Base-by-base conservation (phyloP, 2,888 invertebrate species). In the Spodoptera picta region DNA sequence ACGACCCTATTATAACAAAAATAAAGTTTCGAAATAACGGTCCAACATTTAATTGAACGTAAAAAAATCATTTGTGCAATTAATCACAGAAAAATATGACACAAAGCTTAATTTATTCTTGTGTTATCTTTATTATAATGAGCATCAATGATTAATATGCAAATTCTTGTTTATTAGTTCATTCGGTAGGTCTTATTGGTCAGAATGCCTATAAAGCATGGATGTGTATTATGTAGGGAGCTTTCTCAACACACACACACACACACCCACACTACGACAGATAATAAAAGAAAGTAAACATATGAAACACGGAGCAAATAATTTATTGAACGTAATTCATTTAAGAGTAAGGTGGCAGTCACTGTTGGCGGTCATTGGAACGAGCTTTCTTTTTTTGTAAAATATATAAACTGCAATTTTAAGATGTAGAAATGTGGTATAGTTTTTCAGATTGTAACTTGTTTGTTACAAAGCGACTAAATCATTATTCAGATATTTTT, bases 281-380 rank as follows among this genome's bases (percentile, higher is more conserved):
- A 77, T 75, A 81, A 83, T 84, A 77, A 77, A 84, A 78, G 86
- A 85, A 85, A 85, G 83, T 79, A 85, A 82, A 82, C 81, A 81
- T 81, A 74, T 81, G 64, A 79, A 77, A 81, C 74, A 69, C 72
- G 65, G 72, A 68, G 75, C 60, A 74, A 83, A 81, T 85, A 83
- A 85, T 78, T 83, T 84, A 83, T 82, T 79, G 73, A 76, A 70
- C 78, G 82, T 84, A 79, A 81, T 83, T 82, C 75, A 77, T 79
- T 75, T 73, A 56, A 55, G 54, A 70, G 62, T 53, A 63, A 51
- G 78, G 81, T 84, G 65, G 53, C 43, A 65, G 64, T 74, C 61
- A 78, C 62, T 64, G 63, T 70, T 76, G 36, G 54, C 44, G 63
- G 59, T 4, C 19, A 27, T 27, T 27, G 27, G 4, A 4, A 27